A percentile compares a stretch with the other conserved stretches of the same genome.
These are phyloP conservation scores for Melanerpes formicivorus DNA, from an alignment of 2,113 vertebrate genomes.

Conservation along the genomic window DNA sequence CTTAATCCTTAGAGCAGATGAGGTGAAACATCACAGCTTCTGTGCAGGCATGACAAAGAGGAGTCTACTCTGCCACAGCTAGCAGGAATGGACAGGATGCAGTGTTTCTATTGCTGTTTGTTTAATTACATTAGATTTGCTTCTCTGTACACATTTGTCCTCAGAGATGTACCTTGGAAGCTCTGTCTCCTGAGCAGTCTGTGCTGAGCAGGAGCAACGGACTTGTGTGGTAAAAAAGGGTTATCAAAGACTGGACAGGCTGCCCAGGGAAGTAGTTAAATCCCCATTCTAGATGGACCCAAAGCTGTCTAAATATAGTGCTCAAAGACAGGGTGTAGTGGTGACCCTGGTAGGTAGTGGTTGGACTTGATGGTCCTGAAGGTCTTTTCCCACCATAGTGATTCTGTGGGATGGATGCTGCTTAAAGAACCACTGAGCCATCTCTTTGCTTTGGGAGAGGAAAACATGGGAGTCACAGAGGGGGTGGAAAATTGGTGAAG, in stretches of 20 bases:
- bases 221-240: no score
- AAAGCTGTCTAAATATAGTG: no score
- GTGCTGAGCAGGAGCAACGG: neutral
- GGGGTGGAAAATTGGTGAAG: neutral
- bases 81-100: neutral
- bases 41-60: neutral
- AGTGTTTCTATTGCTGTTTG: neutral
- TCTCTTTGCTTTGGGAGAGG: neutral
- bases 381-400: no score
- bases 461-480: neutral
- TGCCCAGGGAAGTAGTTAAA: no score
- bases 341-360: no score
- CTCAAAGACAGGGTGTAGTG: no score
- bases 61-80: neutral
- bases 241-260: no score
- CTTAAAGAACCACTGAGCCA: neutral
- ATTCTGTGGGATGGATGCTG: neutral
- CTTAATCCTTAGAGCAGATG: neutral
- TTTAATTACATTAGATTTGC: slow-evolving; percentile 21
- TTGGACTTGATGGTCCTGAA: no score
- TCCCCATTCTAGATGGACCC: no score
- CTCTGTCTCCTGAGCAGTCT: neutral
- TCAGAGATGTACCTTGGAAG: neutral
- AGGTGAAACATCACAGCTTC: slow-evolving; percentile 7
- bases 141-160: neutral